A percentile compares a stretch with the other conserved stretches of the same genome.
Evolutionary conservation across 2,113 vertebrate species (phyloP).

Genomic region (Loxodonta africana): DNA sequence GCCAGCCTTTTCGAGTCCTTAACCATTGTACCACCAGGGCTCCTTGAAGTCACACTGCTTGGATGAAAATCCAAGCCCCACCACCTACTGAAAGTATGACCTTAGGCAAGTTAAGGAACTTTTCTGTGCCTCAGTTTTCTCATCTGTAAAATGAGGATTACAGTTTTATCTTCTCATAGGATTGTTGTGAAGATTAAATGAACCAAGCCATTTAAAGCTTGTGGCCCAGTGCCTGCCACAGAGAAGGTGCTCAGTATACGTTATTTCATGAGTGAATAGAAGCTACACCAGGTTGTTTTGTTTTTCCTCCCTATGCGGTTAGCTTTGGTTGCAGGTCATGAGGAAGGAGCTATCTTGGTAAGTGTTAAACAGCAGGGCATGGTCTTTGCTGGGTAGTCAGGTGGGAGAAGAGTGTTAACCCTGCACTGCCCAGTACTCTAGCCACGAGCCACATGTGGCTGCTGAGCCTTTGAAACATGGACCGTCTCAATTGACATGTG

Average conservation of each 20-base stretch:
- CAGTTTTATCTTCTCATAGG: neutral
- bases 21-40: neutral
- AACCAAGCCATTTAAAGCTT: neutral
- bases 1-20: neutral
- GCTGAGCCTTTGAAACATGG: neutral
- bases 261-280: neutral
- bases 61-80: neutral
- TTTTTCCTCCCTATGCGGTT: constrained; percentile 34
- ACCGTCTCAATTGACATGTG: neutral
- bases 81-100: neutral
- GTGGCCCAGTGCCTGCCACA: neutral
- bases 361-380: neutral
- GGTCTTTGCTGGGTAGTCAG: neutral
- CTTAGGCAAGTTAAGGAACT: constrained; percentile 23
- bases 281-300: neutral
- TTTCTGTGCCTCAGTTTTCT: constrained; percentile 33
- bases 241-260: neutral
- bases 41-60: neutral
- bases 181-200: neutral
- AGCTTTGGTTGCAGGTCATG: constrained; percentile 30
- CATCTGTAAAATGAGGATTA: neutral
- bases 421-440: neutral
- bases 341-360: neutral
- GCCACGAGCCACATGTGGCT: neutral
- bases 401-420: neutral